Base-by-base conservation (phyloP, 2,888 invertebrate genomes). In the Dasypolia templi region DNA sequence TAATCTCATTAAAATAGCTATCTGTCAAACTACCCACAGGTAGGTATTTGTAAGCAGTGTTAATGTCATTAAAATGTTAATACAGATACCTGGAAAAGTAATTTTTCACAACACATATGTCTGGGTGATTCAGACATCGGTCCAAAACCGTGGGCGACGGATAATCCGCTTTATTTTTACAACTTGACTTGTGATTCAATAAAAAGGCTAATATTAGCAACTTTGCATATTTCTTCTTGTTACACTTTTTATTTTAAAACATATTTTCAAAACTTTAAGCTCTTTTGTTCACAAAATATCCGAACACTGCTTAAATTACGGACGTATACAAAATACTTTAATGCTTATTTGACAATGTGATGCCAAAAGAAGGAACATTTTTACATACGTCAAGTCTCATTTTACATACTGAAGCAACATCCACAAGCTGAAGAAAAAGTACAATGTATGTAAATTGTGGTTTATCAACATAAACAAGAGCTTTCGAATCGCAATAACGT, bases 131-230 rank as follows among this genome's bases (percentile, higher is more conserved):
- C 94, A 94, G 86, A 86, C 78, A 69, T 80, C 82, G 82, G 79
- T 83, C 76, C 80, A 82, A 89, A 90, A 81, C 83, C 89, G 93
- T 93, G 94, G 94, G 94, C 94, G 93, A 89, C 87, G 89, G 91
- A 88, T 90, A 92, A 91, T 89, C 89, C 83, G 89, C 77, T 91
- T 92, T 94, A 94, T 94, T 94, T 94, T 93, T 94, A 92, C 75
- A 90, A 87, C 88, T 86, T 88, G 86, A 89, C 85, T 91, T 91
- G 90, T 92, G 92, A 92, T 91, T 92, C 93, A 93, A 93, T 92
- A 91, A 91, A 90, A 88, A 84, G 56, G 88, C 87, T 93, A 92
- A 91, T 90, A 90, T 91, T 94, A 93, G 90, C 86, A 61, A 81
- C 59, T 81, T 83, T 67, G 77, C 74, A 76, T 73, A 70, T 72